Percentiles rank a stretch among this genome's conserved stretches.
These are phyloP conservation scores for Rousettus madagascariensis DNA, from an alignment of 2,797 vertebrate genomes.

Conservation along the genomic window DNA sequence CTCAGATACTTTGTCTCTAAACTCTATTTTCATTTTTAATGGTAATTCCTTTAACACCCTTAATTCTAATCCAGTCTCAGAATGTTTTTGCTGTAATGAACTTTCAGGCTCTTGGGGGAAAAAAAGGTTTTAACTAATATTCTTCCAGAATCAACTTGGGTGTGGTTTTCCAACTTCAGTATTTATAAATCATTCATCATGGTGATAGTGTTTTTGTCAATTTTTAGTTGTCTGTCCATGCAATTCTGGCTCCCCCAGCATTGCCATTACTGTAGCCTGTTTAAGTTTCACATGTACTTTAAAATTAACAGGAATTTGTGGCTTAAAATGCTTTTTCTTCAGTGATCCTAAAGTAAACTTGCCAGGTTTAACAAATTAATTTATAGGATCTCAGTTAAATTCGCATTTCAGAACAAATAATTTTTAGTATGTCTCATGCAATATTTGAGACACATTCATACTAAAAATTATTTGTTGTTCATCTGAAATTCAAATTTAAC, in stretches of 20 bases:
- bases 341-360: neutral
- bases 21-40: neutral
- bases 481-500: constrained; percentile 56
- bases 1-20: neutral
- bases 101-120: constrained; percentile 2
- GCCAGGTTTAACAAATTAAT: constrained; percentile 14
- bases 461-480: neutral
- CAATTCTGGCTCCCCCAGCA: neutral
- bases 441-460: neutral
- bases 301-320: neutral
- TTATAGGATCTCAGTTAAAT: neutral
- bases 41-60: neutral
- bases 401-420: constrained; percentile 22
- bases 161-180: neutral
- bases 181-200: neutral
- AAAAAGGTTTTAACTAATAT: neutral
- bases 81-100: neutral
- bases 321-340: constrained; percentile 40
- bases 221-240: neutral
- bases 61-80: constrained; percentile 7
- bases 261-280: neutral
- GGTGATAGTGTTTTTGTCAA: neutral
- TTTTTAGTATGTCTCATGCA: neutral
- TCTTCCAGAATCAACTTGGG: neutral
- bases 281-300: neutral